Percentiles rank a stretch among this genome's conserved stretches.
phyloP scores from a whole-genome alignment of 2,888 invertebrate species.

The Euspilapteryx auroguttella region DNA sequence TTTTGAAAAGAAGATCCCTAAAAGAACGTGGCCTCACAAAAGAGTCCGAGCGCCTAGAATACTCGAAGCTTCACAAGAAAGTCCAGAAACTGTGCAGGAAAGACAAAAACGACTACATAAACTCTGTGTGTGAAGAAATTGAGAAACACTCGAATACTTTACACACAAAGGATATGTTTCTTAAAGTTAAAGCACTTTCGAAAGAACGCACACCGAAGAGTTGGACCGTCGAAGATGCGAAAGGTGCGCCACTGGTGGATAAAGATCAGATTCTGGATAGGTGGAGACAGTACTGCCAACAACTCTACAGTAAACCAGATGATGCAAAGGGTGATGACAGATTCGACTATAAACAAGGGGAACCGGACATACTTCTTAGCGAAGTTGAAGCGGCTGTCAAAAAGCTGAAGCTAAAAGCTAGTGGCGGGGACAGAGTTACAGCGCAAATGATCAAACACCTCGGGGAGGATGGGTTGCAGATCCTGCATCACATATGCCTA shows the following conservation, averaged over 20 bases:
- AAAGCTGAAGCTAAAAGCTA: too few relatives aligned
- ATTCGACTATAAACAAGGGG: too few relatives aligned
- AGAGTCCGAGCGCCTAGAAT: neutral
- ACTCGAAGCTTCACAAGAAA: neutral
- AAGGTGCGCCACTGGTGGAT: neutral
- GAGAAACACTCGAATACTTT: neutral
- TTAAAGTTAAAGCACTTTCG: neutral
- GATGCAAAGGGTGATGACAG: too few relatives aligned
- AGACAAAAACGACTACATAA: neutral
- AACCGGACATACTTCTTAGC: too few relatives aligned
- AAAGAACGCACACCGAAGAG: neutral
- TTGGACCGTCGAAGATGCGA: neutral
- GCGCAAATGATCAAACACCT: too few relatives aligned
- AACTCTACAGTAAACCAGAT: neutral
- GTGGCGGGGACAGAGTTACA: too few relatives aligned
- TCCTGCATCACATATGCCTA: too few relatives aligned
- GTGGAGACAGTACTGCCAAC: neutral
- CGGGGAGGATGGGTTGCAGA: too few relatives aligned
- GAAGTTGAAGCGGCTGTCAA: too few relatives aligned
- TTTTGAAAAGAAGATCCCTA: neutral
- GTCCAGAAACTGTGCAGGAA: neutral
- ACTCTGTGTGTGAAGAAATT: neutral
- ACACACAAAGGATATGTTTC: neutral
- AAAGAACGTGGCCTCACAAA: neutral
- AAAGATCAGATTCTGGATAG: neutral